Base-by-base conservation (phyloP, 2,888 invertebrate genomes). In the Heliconius ismenius region DNA sequence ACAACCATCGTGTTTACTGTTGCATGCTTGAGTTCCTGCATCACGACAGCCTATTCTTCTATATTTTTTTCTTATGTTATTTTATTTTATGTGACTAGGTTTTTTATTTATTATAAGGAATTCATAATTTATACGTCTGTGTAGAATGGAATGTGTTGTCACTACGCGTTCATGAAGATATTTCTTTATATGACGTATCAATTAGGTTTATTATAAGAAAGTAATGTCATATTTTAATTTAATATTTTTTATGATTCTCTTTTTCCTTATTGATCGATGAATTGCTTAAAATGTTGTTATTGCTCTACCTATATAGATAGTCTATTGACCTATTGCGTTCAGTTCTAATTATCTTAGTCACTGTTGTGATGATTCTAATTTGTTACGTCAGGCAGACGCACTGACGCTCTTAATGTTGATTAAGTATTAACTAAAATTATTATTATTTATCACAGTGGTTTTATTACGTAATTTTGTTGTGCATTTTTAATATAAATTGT, bases 311-410 rank as follows among this genome's bases (percentile, higher is more conserved):
- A 36, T 36, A n/a, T 36, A 39, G 65, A 65, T 39, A 65, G 39
- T 65, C 65, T 39, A 65, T 39, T 65, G 39, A 39, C 39, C 65
- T 65, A 24, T 65, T 65, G 36, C 39, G 65, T n/a, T n/a, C 7
- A 24, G 6, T 65, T 65, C 36, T n/a, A 63, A 65, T 36, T 65
- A 39, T 39, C n/a, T n/a, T 39, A 39, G 36, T 65, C 65, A 36
- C n/a, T 39, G 36, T 32, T 36, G 18, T 64, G 64, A 32, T 32
- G 36, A 21, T 36, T 64, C n/a, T 64, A n/a, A 21, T 36, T 65
- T 65, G 65, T 65, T 65, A 24, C 36, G n/a, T 39, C 65, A 65
- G 6, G 2, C 10, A 21, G 32, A 65, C 3, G 21, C 1, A 21
- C 18, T 58, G 58, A 10, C n/a, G 24, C 4, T 60, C 60, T 60